phyloP scores from a whole-genome alignment of 2,888 invertebrate genomes.

The Argyresthia goedartella region DNA sequence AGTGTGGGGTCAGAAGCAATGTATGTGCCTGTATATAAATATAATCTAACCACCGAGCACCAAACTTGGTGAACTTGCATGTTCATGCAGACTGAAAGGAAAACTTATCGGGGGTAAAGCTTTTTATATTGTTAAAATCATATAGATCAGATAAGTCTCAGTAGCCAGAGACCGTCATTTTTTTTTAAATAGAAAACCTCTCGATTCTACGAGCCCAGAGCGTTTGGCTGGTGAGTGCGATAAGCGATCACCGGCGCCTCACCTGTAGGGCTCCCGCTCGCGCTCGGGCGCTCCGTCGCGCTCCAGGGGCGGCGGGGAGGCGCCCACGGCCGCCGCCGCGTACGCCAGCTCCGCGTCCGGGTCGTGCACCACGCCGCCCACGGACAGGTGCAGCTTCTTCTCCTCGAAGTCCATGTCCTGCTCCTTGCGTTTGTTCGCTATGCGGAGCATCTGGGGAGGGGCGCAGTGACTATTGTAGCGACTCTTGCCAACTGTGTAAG shows the following conservation, averaged over 20 bases:
- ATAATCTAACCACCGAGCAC: no score
- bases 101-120: no score
- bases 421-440: conserved; percentile 93
- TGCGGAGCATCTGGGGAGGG: conserved; percentile 70
- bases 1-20: no score
- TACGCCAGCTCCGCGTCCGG: conserved; percentile 70
- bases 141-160: no score
- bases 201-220: no score
- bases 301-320: conserved; percentile 49
- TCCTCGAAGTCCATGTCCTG: conserved; percentile 96
- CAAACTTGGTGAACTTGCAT: no score
- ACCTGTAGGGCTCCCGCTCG: conserved; percentile 4
- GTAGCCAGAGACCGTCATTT: no score
- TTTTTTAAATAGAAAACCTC: no score
- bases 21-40: no score
- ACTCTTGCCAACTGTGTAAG: not conserved
- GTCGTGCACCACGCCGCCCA: conserved; percentile 65
- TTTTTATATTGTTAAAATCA: no score
- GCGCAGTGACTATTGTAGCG: not conserved
- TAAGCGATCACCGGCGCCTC: not conserved
- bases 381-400: conserved; percentile 91
- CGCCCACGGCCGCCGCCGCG: conserved; percentile 75
- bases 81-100: no score
- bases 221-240: no score
- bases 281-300: conserved; percentile 13